Base-by-base conservation (phyloP, 2,888 invertebrate species). In the Melanchra persicariae region DNA sequence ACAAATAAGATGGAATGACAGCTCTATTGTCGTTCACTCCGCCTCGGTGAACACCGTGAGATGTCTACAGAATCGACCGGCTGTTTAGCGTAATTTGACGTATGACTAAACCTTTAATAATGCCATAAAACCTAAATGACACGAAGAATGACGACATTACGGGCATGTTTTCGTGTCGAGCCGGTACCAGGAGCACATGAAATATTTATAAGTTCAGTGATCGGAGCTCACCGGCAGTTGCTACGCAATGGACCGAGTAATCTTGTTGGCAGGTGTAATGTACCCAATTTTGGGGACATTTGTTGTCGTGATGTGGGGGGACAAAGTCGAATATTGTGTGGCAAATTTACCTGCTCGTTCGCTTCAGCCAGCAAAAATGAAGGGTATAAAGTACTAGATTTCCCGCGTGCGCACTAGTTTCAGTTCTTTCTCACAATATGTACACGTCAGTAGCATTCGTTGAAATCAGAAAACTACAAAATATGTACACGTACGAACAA, bases 151-250 rank as follows among this genome's bases (percentile, higher is more conserved):
- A 34, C 54, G 51, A 40, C 40, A 51, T 78, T 63, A 51, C 59
- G n/a, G 37, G n/a, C 54, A 40, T 70, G 58, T 77, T 77, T 63
- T 57, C 43, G 30, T 51, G 62, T 57, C 37, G 52, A 43, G 45
- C 22, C 54, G 40, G 47, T 71, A 43, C 45, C 26, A 57, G 54
- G 54, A 57, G 55, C 19, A 26, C 58, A 83, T 81, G 83, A 81
- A 83, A 81, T 81, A 81, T 81, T 83, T 83, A 81, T 83, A 75
- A 75, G 71, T 75, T 82, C 60, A 58, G 66, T 64, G 82, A 67
- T 78, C 82, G 51, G 51, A 30, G 64, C 65, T 77, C 54, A n/a
- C n/a, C 62, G 65, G 57, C 54, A 55, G 40, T 70, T 61, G 61
- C 34, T 40, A 26, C 52, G 67, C 73, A 68, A 72, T 72, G 73